A percentile compares a stretch with the other conserved stretches of the same genome.
phyloP scores from a whole-genome alignment of 2,797 vertebrate genomes.

The Strix occidentalis region DNA sequence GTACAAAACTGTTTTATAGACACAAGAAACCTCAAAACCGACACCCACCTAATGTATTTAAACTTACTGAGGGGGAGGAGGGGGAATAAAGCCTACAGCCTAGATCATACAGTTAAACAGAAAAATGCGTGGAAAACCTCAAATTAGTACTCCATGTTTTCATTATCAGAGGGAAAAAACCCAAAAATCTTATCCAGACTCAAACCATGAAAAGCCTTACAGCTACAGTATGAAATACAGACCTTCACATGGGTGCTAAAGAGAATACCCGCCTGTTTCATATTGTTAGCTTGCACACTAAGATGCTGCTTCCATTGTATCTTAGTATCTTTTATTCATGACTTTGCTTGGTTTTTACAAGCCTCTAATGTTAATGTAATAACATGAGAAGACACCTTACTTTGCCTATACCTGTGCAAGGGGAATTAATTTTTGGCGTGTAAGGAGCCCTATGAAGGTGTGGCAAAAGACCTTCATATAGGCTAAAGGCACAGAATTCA shows the following conservation, averaged over 20 bases:
- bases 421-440: not conserved
- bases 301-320: not conserved
- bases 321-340: not conserved
- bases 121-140: not conserved
- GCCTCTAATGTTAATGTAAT: not conserved
- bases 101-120: not conserved
- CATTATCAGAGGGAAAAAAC: not conserved
- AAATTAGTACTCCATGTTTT: not conserved
- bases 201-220: not conserved
- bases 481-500: not conserved
- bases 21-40: not conserved
- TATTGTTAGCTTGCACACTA: not conserved
- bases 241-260: not conserved
- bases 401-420: not conserved
- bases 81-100: not conserved
- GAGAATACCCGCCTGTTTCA: not conserved
- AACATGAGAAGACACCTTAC: not conserved
- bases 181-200: not conserved
- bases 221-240: not conserved
- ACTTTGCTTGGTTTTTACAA: not conserved
- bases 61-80: rapidly evolving
- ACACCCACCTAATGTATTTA: not conserved
- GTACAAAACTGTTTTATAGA: not conserved
- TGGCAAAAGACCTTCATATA: not conserved
- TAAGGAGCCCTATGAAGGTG: not conserved